Evolutionary conservation across 2,113 vertebrate genomes (phyloP), one percentile per base, ranked within the genome.

Genomic region (Etheostoma cragini): DNA sequence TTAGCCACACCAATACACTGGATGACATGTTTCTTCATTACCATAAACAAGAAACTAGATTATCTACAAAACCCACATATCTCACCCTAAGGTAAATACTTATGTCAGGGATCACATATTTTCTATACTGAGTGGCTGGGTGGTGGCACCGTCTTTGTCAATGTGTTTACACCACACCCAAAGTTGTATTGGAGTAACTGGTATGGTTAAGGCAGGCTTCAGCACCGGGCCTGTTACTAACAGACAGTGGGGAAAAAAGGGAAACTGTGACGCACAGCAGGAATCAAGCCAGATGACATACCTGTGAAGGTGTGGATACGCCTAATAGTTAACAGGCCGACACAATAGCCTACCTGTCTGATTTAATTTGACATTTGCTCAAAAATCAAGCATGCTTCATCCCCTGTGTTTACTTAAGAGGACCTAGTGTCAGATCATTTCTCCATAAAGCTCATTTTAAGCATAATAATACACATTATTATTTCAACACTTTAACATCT

Each of bases 211-310:
- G 63, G 67, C 66, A 58, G 52, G 82, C 75, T 76, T 78, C 35
- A 60, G 38, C 49, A 62, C 58, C 15, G 1, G 62, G 57, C 24
- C 21, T 69, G 76, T 84, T 85, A 64, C 60, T 47, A 83, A 70
- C 72, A 90, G 78, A 78, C 52, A 42, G 15, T 61, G 53, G 4
- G 26, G 47, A 82, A 81, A 84, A 74, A 77, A 73, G 46, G 53
- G 15, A 76, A 62, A 69, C 22, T 54, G 19, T 69, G 63, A 80
- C 50, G 53, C 77, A 81, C 62, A 33, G 72, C 80, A 91, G 67
- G 78, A 93, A 91, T 88, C 91, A 92, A 79, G 91, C 87, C 76
- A 7, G 89, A 91, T 92, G 82, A 92, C 92, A 93, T 94, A 91
- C 87, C 89, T 88, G 82, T 11, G 21, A 67, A 89, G 78, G 81